These are phyloP conservation scores for Apodemus speciosus DNA, from an alignment of 2,113 vertebrate genomes.

Conservation along the genomic window DNA sequence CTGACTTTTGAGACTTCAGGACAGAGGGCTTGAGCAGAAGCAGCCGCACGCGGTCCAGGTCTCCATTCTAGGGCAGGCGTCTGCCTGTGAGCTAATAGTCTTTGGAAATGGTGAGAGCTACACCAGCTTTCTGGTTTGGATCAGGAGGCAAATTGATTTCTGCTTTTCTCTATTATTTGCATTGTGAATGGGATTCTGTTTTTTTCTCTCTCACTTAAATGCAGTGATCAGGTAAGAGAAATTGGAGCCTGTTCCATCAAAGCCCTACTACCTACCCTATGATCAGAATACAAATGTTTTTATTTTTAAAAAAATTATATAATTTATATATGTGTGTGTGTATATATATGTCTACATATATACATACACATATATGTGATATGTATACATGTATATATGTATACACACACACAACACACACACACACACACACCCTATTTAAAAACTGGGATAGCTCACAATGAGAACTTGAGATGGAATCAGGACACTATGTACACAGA, in stretches of 20 bases:
- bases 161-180: constrained; percentile 67
- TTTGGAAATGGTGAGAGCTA: constrained; percentile 13
- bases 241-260: constrained; percentile 12
- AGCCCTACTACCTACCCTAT: background rate
- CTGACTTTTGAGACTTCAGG: constrained; percentile 1
- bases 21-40: constrained; percentile 44
- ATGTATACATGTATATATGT: background rate
- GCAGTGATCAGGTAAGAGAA: constrained; percentile 59
- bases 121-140: constrained; percentile 71
- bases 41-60: background rate
- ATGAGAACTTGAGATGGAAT: constrained; percentile 30
- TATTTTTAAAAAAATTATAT: constrained; percentile 53
- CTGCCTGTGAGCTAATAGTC: constrained; percentile 32
- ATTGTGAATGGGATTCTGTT: constrained; percentile 57
- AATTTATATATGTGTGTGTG: too few species aligned
- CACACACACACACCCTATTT: background rate
- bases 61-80: constrained; percentile 57
- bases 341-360: too few species aligned
- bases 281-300: constrained; percentile 58
- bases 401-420: too few species aligned
- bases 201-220: constrained; percentile 57
- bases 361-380: background rate
- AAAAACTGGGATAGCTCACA: constrained; percentile 2
- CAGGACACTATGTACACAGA: background rate
- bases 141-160: constrained; percentile 64